phyloP scores from a whole-genome alignment of 2,888 invertebrate species.

The Chrysolina americana region DNA sequence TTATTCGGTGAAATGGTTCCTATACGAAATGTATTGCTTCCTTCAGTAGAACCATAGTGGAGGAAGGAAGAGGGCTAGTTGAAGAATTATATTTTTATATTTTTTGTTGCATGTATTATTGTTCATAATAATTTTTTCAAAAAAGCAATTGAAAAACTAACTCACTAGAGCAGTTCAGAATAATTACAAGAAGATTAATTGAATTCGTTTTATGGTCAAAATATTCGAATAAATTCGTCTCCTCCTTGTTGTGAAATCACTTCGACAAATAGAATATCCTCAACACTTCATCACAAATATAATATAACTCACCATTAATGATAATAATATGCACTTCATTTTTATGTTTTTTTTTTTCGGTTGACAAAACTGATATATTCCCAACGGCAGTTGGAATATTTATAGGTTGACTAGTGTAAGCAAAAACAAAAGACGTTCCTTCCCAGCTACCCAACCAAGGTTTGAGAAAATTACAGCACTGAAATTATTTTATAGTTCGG shows the following conservation, averaged over 20 bases:
- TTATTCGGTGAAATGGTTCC: too few relatives aligned
- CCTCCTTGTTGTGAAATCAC: background rate
- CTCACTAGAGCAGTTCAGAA: too few relatives aligned
- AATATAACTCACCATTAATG: conserved; percentile 30
- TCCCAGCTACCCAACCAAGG: conserved; percentile 48
- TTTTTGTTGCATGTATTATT: too few relatives aligned
- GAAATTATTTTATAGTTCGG: conserved; percentile 39
- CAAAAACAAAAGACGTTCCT: conserved; percentile 49
- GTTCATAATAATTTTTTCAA: too few relatives aligned
- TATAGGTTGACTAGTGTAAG: conserved; percentile 43
- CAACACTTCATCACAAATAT: background rate
- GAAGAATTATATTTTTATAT: too few relatives aligned
- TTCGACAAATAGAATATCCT: background rate
- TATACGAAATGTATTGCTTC: too few relatives aligned
- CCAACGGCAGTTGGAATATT: conserved; percentile 35
- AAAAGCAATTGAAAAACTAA: too few relatives aligned
- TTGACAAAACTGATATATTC: conserved; percentile 33
- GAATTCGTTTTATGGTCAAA: too few relatives aligned
- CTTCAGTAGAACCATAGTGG: too few relatives aligned
- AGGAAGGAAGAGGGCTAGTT: too few relatives aligned
- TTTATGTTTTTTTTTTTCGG: conserved; percentile 21
- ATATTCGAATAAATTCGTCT: too few relatives aligned
- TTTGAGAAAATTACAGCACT: conserved; percentile 48
- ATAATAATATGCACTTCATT: conserved; percentile 33
- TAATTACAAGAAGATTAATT: too few relatives aligned